Base-by-base conservation (phyloP, 1,140 invertebrate genomes). In the Drosophila mayri region DNA sequence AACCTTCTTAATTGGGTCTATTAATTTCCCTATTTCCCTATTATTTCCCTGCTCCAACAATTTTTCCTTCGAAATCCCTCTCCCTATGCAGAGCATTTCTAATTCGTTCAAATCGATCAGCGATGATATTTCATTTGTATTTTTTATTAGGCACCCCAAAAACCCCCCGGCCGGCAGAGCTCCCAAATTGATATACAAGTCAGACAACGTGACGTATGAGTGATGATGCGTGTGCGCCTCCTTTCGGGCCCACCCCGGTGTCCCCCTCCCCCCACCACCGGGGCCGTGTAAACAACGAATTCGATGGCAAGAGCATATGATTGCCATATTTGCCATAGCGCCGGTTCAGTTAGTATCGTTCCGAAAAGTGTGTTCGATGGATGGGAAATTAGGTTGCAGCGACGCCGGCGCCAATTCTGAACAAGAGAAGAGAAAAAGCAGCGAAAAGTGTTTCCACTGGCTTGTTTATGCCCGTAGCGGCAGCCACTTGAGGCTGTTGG, bases 201-300 rank as follows among this genome's bases (percentile, higher is more conserved):
- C 80, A 65, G 68, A 55, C 84, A 80, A 87, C 80, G 81, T 90
- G 85, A 90, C 84, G 84, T 88, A 88, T 88, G 84, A 88, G 84
- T 84, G 84, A 90, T 88, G 85, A 88, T 86, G 83, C 82, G 74
- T 85, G 80, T 61, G 75, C 65, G 61, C 32, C 71, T 37, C 46
- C 76, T 47, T 59, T 32, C 60, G 55, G 37, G 12, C 63, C n/a
- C 52, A 30, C 22, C 46, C 47, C 60, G n/a, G 10, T 3, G 7
- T 11, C 10, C 32, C 14, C 63, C 11, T 57, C 40, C n/a, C 25
- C 54, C 12, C 25, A 25, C 25, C 25, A 5, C 25, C 25, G 4
- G 4, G 0, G 0, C 50, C 58, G 32, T 77, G 74, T 66, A 77
- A 78, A 78, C 74, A 78, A 63, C 28, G 58, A 35, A 70, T 71